Evolutionary conservation across 2,888 invertebrate genomes (phyloP).

Genomic region (Tuta absoluta): DNA sequence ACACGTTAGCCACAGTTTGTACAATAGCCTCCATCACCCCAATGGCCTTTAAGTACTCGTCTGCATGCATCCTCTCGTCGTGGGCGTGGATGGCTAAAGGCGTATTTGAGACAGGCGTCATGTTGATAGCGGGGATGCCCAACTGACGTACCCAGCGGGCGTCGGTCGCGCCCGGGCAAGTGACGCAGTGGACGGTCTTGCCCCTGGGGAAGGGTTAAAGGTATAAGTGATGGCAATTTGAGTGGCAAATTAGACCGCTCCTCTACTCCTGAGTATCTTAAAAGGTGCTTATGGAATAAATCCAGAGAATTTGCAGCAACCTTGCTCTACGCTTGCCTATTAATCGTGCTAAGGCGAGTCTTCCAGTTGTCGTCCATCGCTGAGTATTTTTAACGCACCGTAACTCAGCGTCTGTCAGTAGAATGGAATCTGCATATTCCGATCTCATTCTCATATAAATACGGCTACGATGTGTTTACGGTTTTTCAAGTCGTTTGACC

Average conservation of each 20-base stretch:
- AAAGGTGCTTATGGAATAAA: too few species aligned
- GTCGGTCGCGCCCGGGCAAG: conserved; percentile 94
- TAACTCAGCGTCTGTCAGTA: too few species aligned
- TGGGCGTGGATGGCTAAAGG: conserved; percentile 90
- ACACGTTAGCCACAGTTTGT: conserved; percentile 80
- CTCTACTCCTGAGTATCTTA: background rate
- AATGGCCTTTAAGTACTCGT: conserved; percentile 87
- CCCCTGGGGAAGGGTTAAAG: conserved; percentile 46
- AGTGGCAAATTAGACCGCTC: too few species aligned
- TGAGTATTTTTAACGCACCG: too few species aligned
- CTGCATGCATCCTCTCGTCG: conserved; percentile 89
- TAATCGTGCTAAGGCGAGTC: too few species aligned
- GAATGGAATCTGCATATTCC: too few species aligned
- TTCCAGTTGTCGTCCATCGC: too few species aligned
- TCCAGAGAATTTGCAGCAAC: too few species aligned
- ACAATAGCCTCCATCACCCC: conserved; percentile 86
- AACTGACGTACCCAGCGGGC: conserved; percentile 88
- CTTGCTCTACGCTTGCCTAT: too few species aligned
- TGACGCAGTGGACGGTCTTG: conserved; percentile 51
- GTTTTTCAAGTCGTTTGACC: too few species aligned
- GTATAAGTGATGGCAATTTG: background rate
- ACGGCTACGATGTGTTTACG: too few species aligned
- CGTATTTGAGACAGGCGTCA: conserved; percentile 90
- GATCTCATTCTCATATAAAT: too few species aligned
- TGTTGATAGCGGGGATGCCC: conserved; percentile 89